Conservation (phyloP, 1,140 invertebrate genomes). For the Acromyrmex echinatior region DNA sequence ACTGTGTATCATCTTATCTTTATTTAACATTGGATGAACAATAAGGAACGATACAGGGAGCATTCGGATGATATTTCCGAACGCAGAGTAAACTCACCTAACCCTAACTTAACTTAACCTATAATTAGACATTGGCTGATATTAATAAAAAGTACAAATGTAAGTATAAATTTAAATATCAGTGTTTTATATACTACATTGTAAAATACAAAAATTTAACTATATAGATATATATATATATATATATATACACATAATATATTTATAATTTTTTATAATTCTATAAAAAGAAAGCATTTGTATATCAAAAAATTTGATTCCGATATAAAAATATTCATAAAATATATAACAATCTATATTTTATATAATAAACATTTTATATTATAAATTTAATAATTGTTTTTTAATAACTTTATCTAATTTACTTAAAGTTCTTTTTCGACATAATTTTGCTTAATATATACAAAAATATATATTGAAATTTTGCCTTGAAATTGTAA, state of each 20-base stretch:
- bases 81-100: background rate
- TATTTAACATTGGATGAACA: no score
- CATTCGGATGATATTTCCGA: no score
- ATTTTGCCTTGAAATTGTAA: background rate
- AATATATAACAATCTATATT: no score
- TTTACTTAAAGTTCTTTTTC: no score
- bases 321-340: background rate
- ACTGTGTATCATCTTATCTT: no score
- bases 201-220: background rate
- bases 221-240: background rate
- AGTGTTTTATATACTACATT: slow-evolving; percentile 11
- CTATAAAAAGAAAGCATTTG: background rate
- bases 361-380: no score
- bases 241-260: background rate
- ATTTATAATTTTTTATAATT: slow-evolving; percentile 12
- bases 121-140: no score
- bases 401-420: no score
- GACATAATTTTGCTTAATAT: no score
- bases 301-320: slow-evolving; percentile 13
- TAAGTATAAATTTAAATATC: slow-evolving; percentile 36
- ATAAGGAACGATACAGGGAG: no score
- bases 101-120: no score
- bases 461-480: no score
- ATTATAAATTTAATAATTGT: background rate
- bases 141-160: slow-evolving; percentile 5